Conservation (phyloP, 2,888 invertebrate species). For the Synergus gifuensis region DNA sequence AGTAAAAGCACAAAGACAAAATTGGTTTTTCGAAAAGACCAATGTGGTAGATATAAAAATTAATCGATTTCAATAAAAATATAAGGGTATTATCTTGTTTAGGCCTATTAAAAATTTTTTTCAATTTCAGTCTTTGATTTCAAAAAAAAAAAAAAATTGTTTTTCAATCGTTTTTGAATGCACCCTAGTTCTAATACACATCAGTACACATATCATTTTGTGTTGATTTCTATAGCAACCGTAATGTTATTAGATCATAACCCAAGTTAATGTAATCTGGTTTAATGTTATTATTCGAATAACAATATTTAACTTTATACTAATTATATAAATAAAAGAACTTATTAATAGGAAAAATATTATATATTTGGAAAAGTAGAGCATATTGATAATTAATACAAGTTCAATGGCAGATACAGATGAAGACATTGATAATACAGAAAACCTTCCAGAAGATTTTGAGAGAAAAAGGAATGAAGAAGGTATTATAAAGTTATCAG, state of each 20-base stretch:
- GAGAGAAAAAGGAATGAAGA: background rate
- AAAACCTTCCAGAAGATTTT: conserved; percentile 45
- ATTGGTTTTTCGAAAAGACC: no score
- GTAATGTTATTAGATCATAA: background rate
- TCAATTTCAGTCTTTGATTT: no score
- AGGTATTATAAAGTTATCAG: background rate
- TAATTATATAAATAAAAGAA: background rate
- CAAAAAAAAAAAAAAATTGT: no score
- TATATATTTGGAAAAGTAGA: background rate
- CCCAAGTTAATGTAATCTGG: background rate
- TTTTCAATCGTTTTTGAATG: background rate
- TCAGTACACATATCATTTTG: background rate
- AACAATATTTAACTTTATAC: background rate
- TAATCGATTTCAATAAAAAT: no score
- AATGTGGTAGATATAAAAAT: no score
- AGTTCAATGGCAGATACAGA: conserved; percentile 42
- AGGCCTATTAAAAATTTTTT: no score
- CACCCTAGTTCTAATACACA: no score
- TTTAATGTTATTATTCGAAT: background rate
- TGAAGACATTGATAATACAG: conserved; percentile 48
- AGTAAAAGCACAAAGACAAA: no score
- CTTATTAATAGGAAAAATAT: background rate
- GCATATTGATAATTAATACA: background rate
- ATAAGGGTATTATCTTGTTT: no score
- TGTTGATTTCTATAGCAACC: conserved; percentile 28